These are phyloP conservation scores for Rhynchophorus ferrugineus DNA, from an alignment of 1,140 invertebrate genomes.

Conservation along the genomic window DNA sequence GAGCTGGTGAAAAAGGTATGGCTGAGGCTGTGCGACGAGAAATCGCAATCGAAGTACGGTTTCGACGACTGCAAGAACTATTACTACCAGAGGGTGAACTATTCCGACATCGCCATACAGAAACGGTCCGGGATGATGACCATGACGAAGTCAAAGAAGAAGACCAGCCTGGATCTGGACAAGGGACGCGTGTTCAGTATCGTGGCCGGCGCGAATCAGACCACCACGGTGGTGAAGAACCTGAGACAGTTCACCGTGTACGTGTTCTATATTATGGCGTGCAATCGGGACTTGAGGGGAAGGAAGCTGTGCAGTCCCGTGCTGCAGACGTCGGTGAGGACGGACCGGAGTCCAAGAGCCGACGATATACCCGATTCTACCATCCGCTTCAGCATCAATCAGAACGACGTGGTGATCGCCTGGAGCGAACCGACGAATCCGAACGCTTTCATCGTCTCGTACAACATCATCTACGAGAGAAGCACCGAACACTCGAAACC, in stretches of 20 bases:
- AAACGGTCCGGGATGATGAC: background rate
- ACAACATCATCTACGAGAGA: conserved; percentile 39
- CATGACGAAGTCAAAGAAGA: background rate
- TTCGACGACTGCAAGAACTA: conserved; percentile 22
- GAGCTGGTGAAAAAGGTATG: conserved; percentile 5
- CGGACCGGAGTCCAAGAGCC: conserved; percentile 31
- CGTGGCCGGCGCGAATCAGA: conserved; percentile 15
- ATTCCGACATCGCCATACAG: background rate
- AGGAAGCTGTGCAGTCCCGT: conserved; percentile 34
- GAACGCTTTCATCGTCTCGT: conserved; percentile 56
- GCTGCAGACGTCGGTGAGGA: conserved; percentile 35
- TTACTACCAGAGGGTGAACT: conserved; percentile 9
- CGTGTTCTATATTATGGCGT: conserved; percentile 46
- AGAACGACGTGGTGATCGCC: conserved; percentile 40
- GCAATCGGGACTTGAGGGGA: conserved; percentile 36
- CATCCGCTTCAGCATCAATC: conserved; percentile 31
- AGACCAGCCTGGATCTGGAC: background rate
- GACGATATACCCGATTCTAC: conserved; percentile 38
- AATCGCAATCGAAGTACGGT: conserved; percentile 14
- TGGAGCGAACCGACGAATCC: conserved; percentile 55
- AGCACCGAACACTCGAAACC: conserved; percentile 16
- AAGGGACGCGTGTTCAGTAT: background rate
- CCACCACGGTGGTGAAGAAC: conserved; percentile 33
- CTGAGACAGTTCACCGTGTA: conserved; percentile 46
- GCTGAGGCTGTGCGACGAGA: conserved; percentile 15